Percentiles rank a stretch among this genome's conserved stretches.
These are phyloP conservation scores for Amphiprion percula DNA, from an alignment of 2,113 vertebrate species.

Conservation along the genomic window DNA sequence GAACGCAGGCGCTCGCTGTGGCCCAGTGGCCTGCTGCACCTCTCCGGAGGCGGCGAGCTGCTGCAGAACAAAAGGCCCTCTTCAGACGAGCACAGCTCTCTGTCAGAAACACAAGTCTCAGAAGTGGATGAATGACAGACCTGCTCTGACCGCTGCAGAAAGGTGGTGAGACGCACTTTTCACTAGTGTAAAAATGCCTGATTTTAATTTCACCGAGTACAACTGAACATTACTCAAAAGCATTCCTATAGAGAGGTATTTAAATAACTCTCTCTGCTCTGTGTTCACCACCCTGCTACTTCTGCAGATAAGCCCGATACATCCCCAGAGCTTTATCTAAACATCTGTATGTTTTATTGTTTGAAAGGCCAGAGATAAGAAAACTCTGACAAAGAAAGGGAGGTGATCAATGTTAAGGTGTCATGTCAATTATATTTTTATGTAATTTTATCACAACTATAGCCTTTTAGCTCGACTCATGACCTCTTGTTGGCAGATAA, in stretches of 20 bases:
- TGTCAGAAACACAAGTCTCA: conserved; percentile 67
- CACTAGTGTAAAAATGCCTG: background rate
- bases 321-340: background rate
- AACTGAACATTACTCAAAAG: conserved; percentile 12
- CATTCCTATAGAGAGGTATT: conserved; percentile 35
- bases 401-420: background rate
- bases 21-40: conserved; percentile 62
- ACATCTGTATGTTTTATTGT: conserved; percentile 12
- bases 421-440: background rate
- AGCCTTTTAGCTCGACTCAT: background rate
- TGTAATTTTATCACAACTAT: background rate
- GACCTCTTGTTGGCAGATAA: background rate
- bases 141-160: conserved; percentile 21
- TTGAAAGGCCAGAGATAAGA: conserved; percentile 22
- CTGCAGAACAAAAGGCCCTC: conserved; percentile 72
- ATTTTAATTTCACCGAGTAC: conserved; percentile 1
- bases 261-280: conserved; percentile 14
- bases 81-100: conserved; percentile 57
- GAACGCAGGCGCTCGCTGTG: conserved; percentile 21
- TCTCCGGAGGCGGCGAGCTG: conserved; percentile 64
- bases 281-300: conserved; percentile 3
- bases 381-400: background rate
- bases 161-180: background rate
- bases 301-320: conserved; percentile 40
- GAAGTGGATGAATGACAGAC: conserved; percentile 53